phyloP scores from a whole-genome alignment of 2,113 vertebrate genomes.

The Vulpes vulpes region DNA sequence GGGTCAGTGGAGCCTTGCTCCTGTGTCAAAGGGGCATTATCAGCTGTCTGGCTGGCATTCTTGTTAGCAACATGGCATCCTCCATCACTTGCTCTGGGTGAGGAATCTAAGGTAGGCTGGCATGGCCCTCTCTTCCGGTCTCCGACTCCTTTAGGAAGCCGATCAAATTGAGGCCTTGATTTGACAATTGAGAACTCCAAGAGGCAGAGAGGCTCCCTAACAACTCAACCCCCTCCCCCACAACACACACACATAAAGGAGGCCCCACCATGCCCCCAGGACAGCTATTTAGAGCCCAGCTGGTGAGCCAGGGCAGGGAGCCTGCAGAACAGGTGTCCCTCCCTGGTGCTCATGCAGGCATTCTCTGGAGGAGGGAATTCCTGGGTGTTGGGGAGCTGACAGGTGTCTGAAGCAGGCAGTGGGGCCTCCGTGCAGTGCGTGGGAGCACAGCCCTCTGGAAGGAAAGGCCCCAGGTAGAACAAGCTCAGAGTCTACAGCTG shows the following conservation, averaged over 20 bases:
- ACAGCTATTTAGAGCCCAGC: neutral
- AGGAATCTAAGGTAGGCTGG: neutral
- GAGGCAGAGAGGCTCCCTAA: neutral
- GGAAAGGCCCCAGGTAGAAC: neutral
- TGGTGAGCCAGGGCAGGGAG: neutral
- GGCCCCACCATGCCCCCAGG: neutral
- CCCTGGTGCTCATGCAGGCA: neutral
- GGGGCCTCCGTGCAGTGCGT: accelerated
- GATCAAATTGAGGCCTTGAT: neutral
- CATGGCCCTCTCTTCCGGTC: neutral
- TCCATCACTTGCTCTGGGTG: neutral
- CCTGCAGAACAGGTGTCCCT: neutral
- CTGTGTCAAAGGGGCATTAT: neutral
- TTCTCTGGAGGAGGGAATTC: neutral
- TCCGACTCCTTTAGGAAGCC: neutral
- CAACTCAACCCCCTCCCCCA: too few species aligned
- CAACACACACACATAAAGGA: neutral
- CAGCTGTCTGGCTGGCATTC: neutral
- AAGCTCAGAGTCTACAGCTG: neutral
- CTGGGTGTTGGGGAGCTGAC: neutral
- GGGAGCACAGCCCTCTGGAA: neutral
- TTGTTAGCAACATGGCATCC: neutral
- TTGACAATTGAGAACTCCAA: neutral
- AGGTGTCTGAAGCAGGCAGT: too few species aligned
- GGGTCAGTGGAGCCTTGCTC: neutral